Conservation (phyloP, 64 coral and sea anemone genomes). For the Actinia tenebrosa region DNA sequence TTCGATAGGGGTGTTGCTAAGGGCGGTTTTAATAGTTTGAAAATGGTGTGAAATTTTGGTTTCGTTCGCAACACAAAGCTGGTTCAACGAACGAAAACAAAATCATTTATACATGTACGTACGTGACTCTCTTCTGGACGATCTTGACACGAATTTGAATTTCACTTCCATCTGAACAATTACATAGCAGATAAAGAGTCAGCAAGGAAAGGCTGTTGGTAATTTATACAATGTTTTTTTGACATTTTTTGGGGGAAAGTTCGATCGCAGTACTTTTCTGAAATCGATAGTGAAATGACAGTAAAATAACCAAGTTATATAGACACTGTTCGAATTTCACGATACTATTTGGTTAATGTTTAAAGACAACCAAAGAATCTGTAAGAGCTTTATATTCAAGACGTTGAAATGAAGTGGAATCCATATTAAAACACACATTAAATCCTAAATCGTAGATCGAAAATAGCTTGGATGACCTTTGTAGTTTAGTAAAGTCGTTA, state of each 20-base stretch:
- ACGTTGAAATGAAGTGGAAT: not conserved
- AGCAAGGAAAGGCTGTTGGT: not conserved
- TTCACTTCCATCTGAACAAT: not conserved
- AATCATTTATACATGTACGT: not conserved
- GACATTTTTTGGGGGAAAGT: too few relatives aligned
- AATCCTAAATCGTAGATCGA: not conserved
- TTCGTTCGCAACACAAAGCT: not conserved
- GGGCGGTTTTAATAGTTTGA: not conserved
- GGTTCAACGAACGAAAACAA: conserved; percentile 12
- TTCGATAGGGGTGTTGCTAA: not conserved
- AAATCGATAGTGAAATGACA: too few relatives aligned
- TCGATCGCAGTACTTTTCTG: not conserved
- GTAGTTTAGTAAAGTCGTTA: not conserved
- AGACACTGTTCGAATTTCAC: not conserved
- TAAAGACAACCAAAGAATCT: not conserved
- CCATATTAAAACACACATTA: not conserved
- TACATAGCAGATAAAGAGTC: not conserved
- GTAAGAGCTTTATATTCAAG: not conserved
- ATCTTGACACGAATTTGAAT: not conserved
- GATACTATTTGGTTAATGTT: not conserved
- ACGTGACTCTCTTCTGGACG: not conserved
- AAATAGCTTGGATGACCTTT: not conserved
- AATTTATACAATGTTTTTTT: not conserved
- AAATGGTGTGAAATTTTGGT: not conserved
- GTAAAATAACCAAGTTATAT: not conserved